Evolutionary conservation across 1,140 invertebrate genomes (phyloP), one percentile per base, ranked within the genome.

Genomic region (Mercenaria mercenaria): DNA sequence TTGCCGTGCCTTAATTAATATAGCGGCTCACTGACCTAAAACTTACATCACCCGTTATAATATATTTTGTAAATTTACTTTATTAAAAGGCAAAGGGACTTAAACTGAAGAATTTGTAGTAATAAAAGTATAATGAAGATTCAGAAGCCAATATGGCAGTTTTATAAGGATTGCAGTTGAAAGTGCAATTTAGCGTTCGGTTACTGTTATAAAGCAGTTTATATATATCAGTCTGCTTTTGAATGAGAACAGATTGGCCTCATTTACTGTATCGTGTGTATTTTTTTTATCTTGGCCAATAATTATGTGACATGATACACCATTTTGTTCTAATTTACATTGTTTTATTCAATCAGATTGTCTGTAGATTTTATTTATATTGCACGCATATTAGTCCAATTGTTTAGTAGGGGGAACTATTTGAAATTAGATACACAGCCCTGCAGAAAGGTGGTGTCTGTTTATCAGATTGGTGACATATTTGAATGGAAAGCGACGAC

Each of bases 371-470:
- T 37, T 79, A 56, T 79, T 56, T 79, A 79, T 56, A 34, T 52
- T 79, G 20, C 43, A 79, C 47, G 76, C 76, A 56, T 56, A 79
- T 56, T 79, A 79, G 47, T 37, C 47, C 76, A 32, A 59, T 79
- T 79, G 29, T 79, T 37, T 56, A 15, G 10, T 29, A 26, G 2
- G 32, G 76, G 43, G 76, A 79, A 52, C 6, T 56, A 79, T 79
- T 37, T 56, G 76, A 34, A 56, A 56, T 79, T 6, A 32, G n/a
- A 79, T 52, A 79, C 32, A 0, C 13, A 1, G 56, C 0, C 29
- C 29, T 6, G 47, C 47, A 37, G 43, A 79, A 79, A 79, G 47
- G 47, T 79, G 76, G 76, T 52, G 43, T 77, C 32, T 47, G 74
- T 18, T 77, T 50, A 52, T 77, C 74, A 77, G 34, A 72, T 72